phyloP scores from a whole-genome alignment of 1,140 invertebrate genomes.

The Eufriesea mexicana region DNA sequence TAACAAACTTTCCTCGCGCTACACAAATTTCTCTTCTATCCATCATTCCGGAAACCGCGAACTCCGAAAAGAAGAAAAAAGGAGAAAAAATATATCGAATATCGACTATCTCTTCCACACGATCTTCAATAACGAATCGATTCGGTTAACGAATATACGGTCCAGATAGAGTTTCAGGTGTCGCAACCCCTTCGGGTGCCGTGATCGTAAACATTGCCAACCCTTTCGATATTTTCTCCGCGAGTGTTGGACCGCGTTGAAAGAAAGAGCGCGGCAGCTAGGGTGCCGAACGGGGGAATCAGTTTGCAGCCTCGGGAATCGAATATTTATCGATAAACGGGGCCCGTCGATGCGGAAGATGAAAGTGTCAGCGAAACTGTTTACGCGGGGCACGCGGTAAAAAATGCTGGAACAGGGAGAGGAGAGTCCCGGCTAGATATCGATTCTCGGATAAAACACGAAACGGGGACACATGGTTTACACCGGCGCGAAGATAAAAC shows the following conservation, averaged over 20 bases:
- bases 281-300: conserved; percentile 4
- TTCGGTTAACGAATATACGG: neutral
- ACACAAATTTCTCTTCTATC: too few relatives aligned
- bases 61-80: too few relatives aligned
- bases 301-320: neutral
- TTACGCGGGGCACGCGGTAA: conserved; percentile 13
- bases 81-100: too few relatives aligned
- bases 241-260: neutral
- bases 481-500: conserved; percentile 25
- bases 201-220: neutral
- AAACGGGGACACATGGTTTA: conserved; percentile 37
- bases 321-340: conserved; percentile 32
- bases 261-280: neutral
- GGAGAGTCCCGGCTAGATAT: neutral
- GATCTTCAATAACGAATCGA: neutral
- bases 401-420: conserved; percentile 5
- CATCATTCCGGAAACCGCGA: too few relatives aligned
- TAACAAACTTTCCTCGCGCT: too few relatives aligned
- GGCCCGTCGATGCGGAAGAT: conserved; percentile 20
- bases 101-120: too few relatives aligned
- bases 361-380: conserved; percentile 42
- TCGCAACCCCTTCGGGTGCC: neutral
- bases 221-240: neutral
- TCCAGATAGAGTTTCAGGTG: neutral
- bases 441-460: conserved; percentile 37